Percentiles rank a stretch among this genome's conserved stretches.
phyloP scores from a whole-genome alignment of 2,113 vertebrate genomes.

The Eonycteris spelaea region DNA sequence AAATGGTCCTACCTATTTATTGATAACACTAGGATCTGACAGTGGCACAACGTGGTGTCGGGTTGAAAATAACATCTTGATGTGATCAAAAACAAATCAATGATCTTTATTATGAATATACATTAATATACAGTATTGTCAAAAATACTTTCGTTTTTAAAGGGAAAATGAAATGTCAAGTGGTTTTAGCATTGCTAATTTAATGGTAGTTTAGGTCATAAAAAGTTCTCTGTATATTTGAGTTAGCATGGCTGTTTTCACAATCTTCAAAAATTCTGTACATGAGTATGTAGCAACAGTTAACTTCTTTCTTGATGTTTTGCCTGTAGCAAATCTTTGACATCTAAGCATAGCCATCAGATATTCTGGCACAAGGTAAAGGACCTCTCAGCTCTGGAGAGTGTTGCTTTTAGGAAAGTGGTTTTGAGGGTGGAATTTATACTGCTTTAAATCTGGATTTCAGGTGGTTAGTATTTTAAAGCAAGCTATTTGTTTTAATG shows the following conservation, averaged over 20 bases:
- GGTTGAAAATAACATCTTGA: slow-evolving; percentile 7
- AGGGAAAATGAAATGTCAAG: background rate
- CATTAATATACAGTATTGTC: background rate
- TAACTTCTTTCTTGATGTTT: background rate
- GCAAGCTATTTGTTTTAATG: slow-evolving; percentile 2
- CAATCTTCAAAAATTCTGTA: background rate
- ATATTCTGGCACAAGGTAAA: background rate
- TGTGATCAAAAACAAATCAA: background rate
- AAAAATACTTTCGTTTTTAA: background rate
- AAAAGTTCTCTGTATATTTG: background rate
- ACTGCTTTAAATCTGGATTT: background rate
- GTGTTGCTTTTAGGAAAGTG: background rate
- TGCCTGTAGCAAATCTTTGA: background rate
- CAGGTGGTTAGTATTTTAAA: slow-evolving; percentile 25
- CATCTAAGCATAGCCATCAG: background rate
- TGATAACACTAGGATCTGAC: background rate
- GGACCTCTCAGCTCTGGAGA: background rate
- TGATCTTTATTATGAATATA: background rate
- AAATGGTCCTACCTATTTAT: background rate
- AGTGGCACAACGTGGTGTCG: background rate
- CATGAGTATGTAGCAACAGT: background rate
- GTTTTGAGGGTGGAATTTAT: slow-evolving; percentile 28
- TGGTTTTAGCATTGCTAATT: background rate
- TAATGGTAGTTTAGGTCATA: background rate
- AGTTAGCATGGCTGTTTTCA: background rate